phyloP scores from a whole-genome alignment of 1,140 invertebrate species.

The Ostrea edulis region DNA sequence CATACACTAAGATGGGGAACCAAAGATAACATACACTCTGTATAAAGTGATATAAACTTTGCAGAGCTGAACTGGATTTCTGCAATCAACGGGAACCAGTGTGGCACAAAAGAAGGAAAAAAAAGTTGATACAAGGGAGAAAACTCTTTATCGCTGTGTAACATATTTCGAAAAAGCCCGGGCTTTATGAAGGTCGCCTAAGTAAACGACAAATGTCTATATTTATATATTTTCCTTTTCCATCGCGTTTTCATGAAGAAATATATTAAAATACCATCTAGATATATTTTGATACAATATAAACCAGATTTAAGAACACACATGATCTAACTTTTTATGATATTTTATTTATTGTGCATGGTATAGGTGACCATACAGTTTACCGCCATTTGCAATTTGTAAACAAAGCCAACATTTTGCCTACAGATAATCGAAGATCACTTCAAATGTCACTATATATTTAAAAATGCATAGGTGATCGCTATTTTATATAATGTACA shows the following conservation, averaged over 20 bases:
- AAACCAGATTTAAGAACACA: background rate
- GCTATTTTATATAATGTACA: background rate
- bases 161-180: background rate
- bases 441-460: background rate
- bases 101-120: too few species aligned
- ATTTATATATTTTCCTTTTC: background rate
- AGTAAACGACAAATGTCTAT: background rate
- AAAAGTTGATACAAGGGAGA: too few species aligned
- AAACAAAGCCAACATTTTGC: conserved; percentile 49
- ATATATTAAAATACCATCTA: background rate
- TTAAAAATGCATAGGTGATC: background rate
- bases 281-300: background rate
- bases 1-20: too few species aligned
- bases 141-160: background rate
- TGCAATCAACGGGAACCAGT: too few species aligned
- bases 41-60: too few species aligned
- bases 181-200: background rate
- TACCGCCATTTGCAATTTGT: conserved; percentile 71
- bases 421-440: conserved; percentile 41
- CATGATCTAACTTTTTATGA: background rate
- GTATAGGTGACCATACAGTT: conserved; percentile 48
- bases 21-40: too few species aligned
- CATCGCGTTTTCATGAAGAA: background rate
- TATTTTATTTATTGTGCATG: background rate
- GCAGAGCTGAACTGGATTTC: too few species aligned